Evolutionary conservation across 2,888 invertebrate genomes (phyloP).

Genomic region (Stenolophus ochropezus): DNA sequence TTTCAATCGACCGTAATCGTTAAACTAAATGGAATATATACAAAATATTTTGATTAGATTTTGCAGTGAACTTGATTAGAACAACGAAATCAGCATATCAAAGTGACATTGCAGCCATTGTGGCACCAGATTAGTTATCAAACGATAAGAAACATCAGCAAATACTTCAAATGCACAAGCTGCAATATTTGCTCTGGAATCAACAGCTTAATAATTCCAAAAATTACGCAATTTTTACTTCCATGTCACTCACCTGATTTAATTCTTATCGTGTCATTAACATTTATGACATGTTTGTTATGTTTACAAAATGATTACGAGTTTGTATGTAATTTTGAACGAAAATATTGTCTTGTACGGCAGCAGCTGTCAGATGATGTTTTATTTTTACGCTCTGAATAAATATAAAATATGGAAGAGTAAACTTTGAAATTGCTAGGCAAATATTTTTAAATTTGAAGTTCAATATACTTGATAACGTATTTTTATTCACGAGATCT

Average conservation of each 20-base stretch:
- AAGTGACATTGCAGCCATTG: conserved; percentile 15
- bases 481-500: not conserved
- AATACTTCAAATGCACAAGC: not conserved
- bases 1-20: too few species aligned
- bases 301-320: conserved; percentile 24
- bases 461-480: conserved; percentile 22
- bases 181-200: not conserved
- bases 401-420: conserved; percentile 13
- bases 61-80: not conserved
- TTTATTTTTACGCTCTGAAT: conserved; percentile 17
- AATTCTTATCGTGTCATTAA: conserved; percentile 19
- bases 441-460: conserved; percentile 29
- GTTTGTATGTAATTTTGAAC: conserved; percentile 3
- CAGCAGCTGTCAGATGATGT: conserved; percentile 1
- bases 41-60: too few species aligned
- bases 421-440: conserved; percentile 2
- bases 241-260: conserved; percentile 32
- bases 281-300: conserved; percentile 21
- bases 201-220: conserved; percentile 1
- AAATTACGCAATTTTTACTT: conserved; percentile 22
- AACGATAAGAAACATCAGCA: conserved; percentile 31
- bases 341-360: conserved; percentile 19
- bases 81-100: not conserved
- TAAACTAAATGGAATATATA: too few species aligned
- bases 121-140: conserved; percentile 38